These are phyloP conservation scores for Sebastolobus alascanus DNA, from an alignment of 2,797 vertebrate genomes.

Conservation along the genomic window DNA sequence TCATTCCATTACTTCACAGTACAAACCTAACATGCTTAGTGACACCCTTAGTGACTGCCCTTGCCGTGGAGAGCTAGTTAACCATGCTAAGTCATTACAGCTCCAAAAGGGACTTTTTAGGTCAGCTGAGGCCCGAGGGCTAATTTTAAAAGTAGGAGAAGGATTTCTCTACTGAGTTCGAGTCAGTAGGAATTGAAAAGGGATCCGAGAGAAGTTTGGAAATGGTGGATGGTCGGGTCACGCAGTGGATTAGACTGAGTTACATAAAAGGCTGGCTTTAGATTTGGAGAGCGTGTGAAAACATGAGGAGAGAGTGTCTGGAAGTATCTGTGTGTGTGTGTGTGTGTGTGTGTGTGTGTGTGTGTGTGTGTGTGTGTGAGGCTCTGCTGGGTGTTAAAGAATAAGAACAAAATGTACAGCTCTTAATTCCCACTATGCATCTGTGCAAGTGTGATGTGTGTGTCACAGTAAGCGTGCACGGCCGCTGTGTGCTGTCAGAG, in stretches of 20 bases:
- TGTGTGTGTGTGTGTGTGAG: background rate
- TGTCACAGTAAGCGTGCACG: slow-evolving; percentile 2
- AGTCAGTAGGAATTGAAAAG: background rate
- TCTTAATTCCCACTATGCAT: slow-evolving; percentile 21
- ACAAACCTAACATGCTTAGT: background rate
- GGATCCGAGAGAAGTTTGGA: slow-evolving; percentile 26
- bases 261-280: slow-evolving; percentile 39
- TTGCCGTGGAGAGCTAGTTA: background rate
- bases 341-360: background rate
- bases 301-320: slow-evolving; percentile 7
- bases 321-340: background rate
- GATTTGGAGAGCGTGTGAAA: slow-evolving; percentile 18
- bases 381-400: slow-evolving; percentile 34
- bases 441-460: slow-evolving; percentile 18
- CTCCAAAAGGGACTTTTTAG: slow-evolving; percentile 37
- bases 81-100: slow-evolving; percentile 18
- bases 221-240: slow-evolving; percentile 19
- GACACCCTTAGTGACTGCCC: background rate
- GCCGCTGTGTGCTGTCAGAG: slow-evolving; percentile 5
- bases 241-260: slow-evolving; percentile 26
- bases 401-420: slow-evolving; percentile 63
- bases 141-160: slow-evolving; percentile 37
- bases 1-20: background rate
- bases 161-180: slow-evolving; percentile 7
- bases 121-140: slow-evolving; percentile 41